These are phyloP conservation scores for Paratrypauchen microcephalus DNA, from an alignment of 2,797 vertebrate species.

Conservation along the genomic window DNA sequence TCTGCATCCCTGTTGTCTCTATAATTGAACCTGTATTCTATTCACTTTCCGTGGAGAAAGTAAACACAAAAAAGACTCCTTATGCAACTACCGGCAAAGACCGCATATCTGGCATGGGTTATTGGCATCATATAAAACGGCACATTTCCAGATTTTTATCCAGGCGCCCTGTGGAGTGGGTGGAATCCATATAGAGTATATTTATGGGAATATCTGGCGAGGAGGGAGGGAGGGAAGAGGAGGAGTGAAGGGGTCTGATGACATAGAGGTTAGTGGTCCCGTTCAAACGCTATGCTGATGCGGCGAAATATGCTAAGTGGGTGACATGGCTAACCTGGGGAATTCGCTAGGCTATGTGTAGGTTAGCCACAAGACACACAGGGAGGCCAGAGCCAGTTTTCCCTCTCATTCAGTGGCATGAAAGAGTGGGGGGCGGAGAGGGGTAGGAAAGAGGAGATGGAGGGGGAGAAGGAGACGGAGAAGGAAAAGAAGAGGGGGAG, in stretches of 20 bases:
- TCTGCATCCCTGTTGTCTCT: slow-evolving; percentile 1
- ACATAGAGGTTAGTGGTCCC: slow-evolving; percentile 53
- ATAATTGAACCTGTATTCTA: slow-evolving; percentile 5
- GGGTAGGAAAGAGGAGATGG: not conserved
- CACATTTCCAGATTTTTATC: slow-evolving; percentile 4
- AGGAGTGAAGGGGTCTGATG: slow-evolving; percentile 30
- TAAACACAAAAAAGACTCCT: not conserved
- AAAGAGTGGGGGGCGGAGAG: slow-evolving; percentile 11
- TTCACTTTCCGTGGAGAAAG: not conserved
- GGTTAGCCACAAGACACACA: slow-evolving; percentile 57
- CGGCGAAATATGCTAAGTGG: slow-evolving; percentile 67
- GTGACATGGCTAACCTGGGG: slow-evolving; percentile 66
- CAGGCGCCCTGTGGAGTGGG: slow-evolving; percentile 3
- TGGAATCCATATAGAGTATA: slow-evolving; percentile 50
- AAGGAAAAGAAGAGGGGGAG: slow-evolving; percentile 23
- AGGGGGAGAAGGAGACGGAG: slow-evolving; percentile 9
- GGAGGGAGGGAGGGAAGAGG: slow-evolving; percentile 14
- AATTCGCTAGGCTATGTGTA: slow-evolving; percentile 63
- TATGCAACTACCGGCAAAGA: not conserved
- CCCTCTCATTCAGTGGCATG: slow-evolving; percentile 50
- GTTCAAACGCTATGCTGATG: slow-evolving; percentile 63
- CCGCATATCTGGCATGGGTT: slow-evolving; percentile 2
- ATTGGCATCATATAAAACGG: slow-evolving; percentile 15
- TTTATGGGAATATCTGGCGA: slow-evolving; percentile 49
- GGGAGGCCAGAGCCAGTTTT: slow-evolving; percentile 24